Conservation (phyloP, 2,797 vertebrate species). For the Adelosebastes latens region DNA sequence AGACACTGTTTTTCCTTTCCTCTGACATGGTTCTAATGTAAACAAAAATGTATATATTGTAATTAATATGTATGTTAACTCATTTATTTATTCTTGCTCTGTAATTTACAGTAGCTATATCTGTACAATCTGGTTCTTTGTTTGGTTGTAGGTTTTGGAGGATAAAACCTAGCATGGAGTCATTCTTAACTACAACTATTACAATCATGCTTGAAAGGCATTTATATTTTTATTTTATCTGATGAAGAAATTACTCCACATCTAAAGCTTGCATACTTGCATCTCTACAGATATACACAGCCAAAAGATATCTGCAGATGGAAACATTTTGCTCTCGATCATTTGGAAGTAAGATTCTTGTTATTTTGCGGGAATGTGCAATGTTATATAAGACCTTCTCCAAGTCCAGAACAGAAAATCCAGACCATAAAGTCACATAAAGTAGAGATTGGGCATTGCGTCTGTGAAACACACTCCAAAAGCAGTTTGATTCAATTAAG, state of each 20-base stretch:
- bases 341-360: constrained; percentile 32
- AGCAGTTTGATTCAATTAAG: constrained; percentile 56
- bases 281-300: constrained; percentile 16
- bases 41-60: background rate
- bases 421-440: constrained; percentile 36
- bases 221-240: background rate
- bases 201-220: constrained; percentile 4
- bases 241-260: constrained; percentile 14
- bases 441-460: constrained; percentile 18
- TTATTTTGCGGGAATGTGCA: constrained; percentile 42
- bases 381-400: constrained; percentile 63
- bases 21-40: background rate
- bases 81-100: background rate
- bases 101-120: background rate
- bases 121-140: background rate
- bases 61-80: background rate
- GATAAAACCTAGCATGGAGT: constrained; percentile 2
- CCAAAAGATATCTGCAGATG: constrained; percentile 56
- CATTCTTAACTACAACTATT: background rate
- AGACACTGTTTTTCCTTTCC: background rate
- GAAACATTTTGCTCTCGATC: constrained; percentile 54
- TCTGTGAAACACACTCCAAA: constrained; percentile 59
- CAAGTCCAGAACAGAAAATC: constrained; percentile 44
- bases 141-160: background rate
- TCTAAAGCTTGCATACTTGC: constrained; percentile 18